Evolutionary conservation across 2,113 vertebrate species (phyloP).

Genomic region (Natator depressus): DNA sequence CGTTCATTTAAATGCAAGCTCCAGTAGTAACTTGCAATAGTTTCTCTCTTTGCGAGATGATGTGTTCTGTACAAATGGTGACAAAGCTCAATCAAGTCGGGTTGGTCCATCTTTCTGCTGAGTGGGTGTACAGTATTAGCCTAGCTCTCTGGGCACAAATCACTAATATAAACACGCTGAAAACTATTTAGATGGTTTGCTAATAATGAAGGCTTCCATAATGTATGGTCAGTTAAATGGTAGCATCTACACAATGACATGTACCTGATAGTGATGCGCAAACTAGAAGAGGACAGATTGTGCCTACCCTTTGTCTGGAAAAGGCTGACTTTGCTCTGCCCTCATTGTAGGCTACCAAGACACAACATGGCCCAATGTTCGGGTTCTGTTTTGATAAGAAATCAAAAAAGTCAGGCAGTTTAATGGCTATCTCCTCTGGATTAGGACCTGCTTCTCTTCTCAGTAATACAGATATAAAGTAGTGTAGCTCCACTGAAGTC

Average conservation of each 20-base stretch:
- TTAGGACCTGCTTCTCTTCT: background rate
- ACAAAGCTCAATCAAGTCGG: background rate
- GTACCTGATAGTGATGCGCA: background rate
- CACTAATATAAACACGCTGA: background rate
- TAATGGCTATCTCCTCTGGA: background rate
- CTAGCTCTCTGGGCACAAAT: background rate
- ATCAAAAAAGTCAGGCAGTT: background rate
- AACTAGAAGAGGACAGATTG: background rate
- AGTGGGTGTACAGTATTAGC: background rate
- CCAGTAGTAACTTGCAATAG: background rate
- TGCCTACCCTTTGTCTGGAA: background rate
- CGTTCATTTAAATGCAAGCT: background rate
- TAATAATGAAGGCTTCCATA: background rate
- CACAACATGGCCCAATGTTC: fast-evolving
- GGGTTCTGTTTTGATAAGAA: background rate
- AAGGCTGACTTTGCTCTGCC: background rate
- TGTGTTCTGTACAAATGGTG: background rate
- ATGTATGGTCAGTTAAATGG: background rate
- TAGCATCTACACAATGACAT: background rate
- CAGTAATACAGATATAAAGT: background rate
- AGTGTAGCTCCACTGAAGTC: background rate
- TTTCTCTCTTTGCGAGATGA: background rate
- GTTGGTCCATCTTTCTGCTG: background rate
- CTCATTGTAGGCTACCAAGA: background rate
- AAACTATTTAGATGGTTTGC: background rate